Evolutionary conservation across 2,888 invertebrate genomes (phyloP).

Genomic region (Synergus japonicus): DNA sequence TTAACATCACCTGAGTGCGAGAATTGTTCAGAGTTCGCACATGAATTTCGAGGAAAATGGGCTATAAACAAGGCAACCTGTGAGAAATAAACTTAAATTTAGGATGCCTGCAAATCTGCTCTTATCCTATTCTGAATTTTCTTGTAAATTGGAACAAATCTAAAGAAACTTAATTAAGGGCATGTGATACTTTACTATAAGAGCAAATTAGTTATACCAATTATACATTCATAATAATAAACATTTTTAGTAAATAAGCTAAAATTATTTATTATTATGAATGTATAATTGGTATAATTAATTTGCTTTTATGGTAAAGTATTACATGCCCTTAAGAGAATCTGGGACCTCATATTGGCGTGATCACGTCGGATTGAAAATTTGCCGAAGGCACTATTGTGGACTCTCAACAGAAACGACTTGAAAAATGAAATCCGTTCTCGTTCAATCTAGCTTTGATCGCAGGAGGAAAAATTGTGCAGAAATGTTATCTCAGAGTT

Average conservation of each 20-base stretch:
- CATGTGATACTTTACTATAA: too few species aligned
- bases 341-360: neutral
- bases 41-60: constrained; percentile 18
- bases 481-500: neutral
- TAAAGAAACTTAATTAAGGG: neutral
- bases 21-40: constrained; percentile 1
- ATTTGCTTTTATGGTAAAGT: too few species aligned
- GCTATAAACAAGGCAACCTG: constrained; percentile 6
- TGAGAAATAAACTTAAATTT: constrained; percentile 1
- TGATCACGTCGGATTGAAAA: constrained; percentile 13
- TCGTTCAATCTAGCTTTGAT: constrained; percentile 18
- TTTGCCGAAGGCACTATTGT: neutral
- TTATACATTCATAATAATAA: too few species aligned
- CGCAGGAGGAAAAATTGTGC: neutral
- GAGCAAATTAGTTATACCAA: too few species aligned
- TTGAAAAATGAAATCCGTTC: constrained; percentile 5
- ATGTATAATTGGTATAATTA: too few species aligned
- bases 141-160: neutral
- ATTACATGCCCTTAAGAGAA: too few species aligned
- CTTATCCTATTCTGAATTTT: neutral
- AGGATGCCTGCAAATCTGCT: neutral
- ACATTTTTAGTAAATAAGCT: too few species aligned
- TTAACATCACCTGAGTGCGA: constrained; percentile 1
- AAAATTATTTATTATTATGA: too few species aligned
- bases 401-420: neutral